phyloP scores from a whole-genome alignment of 2,797 vertebrate species.

The Malacoctenus gilli region DNA sequence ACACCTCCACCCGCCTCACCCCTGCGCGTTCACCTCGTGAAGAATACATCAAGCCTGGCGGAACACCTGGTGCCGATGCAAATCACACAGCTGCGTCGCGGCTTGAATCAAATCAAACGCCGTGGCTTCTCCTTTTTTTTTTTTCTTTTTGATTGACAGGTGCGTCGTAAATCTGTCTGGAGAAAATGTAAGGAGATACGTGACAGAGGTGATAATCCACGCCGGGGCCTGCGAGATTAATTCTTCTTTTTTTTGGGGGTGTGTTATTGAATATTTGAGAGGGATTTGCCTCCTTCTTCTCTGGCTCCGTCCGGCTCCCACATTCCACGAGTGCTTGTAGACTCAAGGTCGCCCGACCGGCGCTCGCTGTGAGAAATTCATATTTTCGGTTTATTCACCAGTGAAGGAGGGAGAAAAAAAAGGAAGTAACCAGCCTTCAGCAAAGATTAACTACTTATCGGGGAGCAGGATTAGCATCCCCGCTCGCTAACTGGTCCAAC shows the following conservation, averaged over 20 bases:
- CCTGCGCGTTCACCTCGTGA: constrained; percentile 3
- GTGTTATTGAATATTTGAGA: background rate
- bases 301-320: constrained; percentile 50
- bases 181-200: constrained; percentile 37
- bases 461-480: constrained; percentile 31
- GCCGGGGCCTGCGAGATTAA: constrained; percentile 9
- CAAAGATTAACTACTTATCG: constrained; percentile 54
- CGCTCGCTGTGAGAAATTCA: constrained; percentile 24
- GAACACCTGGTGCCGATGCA: constrained; percentile 36
- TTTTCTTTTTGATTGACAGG: constrained; percentile 34
- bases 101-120: constrained; percentile 42
- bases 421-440: constrained; percentile 36
- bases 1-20: too few relatives aligned
- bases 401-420: constrained; percentile 41
- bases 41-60: constrained; percentile 18
- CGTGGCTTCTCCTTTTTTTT: constrained; percentile 8
- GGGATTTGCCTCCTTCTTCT: constrained; percentile 46
- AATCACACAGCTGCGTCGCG: constrained; percentile 20
- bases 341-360: constrained; percentile 54
- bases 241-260: constrained; percentile 6
- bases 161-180: constrained; percentile 1
- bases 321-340: constrained; percentile 69
- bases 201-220: constrained; percentile 39
- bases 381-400: constrained; percentile 60
- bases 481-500: constrained; percentile 11